phyloP scores from a whole-genome alignment of 2,888 invertebrate species.

The Drosophila trichaetosa region DNA sequence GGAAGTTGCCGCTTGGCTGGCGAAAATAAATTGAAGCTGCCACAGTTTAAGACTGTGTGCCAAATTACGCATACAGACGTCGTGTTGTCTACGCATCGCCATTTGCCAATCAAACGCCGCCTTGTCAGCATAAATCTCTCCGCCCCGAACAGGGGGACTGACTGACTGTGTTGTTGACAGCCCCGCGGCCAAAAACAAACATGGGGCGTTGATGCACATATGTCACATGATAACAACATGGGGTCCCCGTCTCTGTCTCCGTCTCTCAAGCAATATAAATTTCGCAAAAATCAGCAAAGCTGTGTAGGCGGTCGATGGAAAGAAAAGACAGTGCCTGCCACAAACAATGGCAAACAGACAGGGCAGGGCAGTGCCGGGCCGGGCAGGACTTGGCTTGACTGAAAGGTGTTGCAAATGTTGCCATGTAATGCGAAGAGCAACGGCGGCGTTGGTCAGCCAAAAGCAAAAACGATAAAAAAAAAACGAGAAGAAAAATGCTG shows the following conservation, averaged over 20 bases:
- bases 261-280: constrained; percentile 71
- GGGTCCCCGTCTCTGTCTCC: constrained; percentile 25
- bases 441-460: constrained; percentile 37
- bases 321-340: constrained; percentile 22
- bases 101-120: constrained; percentile 76
- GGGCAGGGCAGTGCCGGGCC: constrained; percentile 26
- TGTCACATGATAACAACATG: constrained; percentile 82
- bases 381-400: constrained; percentile 58
- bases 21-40: constrained; percentile 35
- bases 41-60: constrained; percentile 62
- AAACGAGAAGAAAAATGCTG: constrained; percentile 41
- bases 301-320: constrained; percentile 72
- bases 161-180: constrained; percentile 41
- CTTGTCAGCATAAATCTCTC: constrained; percentile 74
- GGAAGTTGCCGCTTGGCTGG: constrained; percentile 66
- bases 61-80: constrained; percentile 80
- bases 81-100: constrained; percentile 63
- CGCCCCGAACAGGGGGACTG: constrained; percentile 1
- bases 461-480: constrained; percentile 5
- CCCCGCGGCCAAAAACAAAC: constrained; percentile 57
- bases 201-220: constrained; percentile 82
- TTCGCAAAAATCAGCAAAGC: constrained; percentile 80
- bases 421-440: constrained; percentile 71
- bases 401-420: constrained; percentile 77
- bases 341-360: constrained; percentile 34